These are phyloP conservation scores for Arenicola marina DNA, from an alignment of 2,888 invertebrate genomes.

Conservation along the genomic window DNA sequence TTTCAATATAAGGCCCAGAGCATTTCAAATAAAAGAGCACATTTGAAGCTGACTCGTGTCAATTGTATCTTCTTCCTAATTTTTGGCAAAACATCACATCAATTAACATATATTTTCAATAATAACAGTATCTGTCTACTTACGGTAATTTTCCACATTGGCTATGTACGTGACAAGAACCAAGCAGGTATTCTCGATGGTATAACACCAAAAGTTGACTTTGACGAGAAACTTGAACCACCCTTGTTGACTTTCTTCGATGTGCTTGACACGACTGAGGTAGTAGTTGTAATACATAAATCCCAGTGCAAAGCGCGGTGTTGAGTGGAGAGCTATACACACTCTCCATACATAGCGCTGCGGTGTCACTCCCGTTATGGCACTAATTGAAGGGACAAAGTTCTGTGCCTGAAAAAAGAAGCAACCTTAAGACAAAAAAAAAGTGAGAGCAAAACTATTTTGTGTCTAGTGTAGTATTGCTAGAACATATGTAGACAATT, in stretches of 20 bases:
- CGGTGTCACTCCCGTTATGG: constrained; percentile 85
- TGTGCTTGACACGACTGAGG: constrained; percentile 64
- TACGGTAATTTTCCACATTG: constrained; percentile 86
- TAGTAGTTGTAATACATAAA: constrained; percentile 79
- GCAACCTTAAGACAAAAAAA: neutral
- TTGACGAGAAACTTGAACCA: constrained; percentile 21
- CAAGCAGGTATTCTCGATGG: constrained; percentile 84
- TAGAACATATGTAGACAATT: too few species aligned
- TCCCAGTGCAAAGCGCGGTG: constrained; percentile 80
- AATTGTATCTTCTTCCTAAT: too few species aligned
- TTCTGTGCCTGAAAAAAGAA: constrained; percentile 82
- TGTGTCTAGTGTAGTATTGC: too few species aligned
- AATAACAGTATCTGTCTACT: constrained; percentile 51
- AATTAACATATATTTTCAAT: neutral
- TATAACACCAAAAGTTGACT: constrained; percentile 68
- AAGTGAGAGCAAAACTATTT: neutral
- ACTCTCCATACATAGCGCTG: constrained; percentile 92
- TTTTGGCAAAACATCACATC: too few species aligned
- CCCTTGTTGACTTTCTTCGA: neutral
- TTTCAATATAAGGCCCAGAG: neutral
- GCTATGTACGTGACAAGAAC: constrained; percentile 90
- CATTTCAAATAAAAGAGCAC: neutral
- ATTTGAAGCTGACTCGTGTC: too few species aligned
- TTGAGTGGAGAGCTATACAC: constrained; percentile 85
- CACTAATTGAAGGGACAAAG: constrained; percentile 92